Evolutionary conservation across 2,888 invertebrate genomes (phyloP).

Genomic region (Mesoligia furuncula): DNA sequence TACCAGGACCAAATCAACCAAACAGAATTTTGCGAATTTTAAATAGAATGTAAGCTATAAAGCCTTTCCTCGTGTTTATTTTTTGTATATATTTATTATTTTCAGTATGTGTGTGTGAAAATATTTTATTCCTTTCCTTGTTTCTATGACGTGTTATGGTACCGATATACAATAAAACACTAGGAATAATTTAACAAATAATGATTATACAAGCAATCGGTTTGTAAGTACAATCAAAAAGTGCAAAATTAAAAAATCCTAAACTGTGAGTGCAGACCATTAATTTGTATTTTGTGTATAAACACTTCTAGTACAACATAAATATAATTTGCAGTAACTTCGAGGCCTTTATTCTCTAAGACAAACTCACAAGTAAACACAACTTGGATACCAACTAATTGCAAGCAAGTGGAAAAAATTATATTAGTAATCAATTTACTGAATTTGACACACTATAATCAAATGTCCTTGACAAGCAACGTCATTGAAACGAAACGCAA

Average conservation of each 20-base stretch:
- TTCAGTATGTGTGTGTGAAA: background rate
- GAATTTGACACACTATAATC: background rate
- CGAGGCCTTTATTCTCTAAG: background rate
- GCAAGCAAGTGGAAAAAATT: background rate
- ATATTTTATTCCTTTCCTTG: background rate
- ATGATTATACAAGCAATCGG: background rate
- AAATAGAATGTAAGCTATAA: background rate
- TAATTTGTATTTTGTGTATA: background rate
- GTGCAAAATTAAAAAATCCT: too few relatives aligned
- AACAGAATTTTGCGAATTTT: too few relatives aligned
- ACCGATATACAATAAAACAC: background rate
- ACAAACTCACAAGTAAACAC: conserved; percentile 10
- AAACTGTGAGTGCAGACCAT: background rate
- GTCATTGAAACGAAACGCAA: background rate
- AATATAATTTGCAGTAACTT: background rate
- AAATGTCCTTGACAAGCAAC: background rate
- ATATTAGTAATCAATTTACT: background rate
- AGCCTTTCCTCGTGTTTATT: background rate
- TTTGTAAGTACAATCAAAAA: too few relatives aligned
- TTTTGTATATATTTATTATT: background rate
- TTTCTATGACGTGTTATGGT: background rate
- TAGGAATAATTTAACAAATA: background rate
- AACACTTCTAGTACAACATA: background rate
- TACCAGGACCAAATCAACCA: too few relatives aligned
- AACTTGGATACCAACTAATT: background rate